Base-by-base conservation (phyloP, 2,113 vertebrate species). In the Peromyscus californicus region DNA sequence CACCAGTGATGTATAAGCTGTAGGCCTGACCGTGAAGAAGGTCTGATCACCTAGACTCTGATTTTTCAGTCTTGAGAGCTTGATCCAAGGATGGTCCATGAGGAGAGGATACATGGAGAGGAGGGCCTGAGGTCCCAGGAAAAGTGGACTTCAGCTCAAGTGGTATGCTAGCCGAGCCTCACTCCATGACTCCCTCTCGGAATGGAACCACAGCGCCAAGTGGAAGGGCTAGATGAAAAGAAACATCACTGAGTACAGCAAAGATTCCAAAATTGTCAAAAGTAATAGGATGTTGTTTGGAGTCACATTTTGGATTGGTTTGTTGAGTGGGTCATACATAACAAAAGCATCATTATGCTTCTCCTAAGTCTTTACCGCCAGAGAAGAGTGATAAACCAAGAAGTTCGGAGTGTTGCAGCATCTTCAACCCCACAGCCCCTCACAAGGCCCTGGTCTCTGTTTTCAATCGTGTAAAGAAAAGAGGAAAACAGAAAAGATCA, bases 241-340 rank as follows among this genome's bases (percentile, higher is more conserved):
- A 1, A 19, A 36, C 5, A 0, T 19, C 76, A 0, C 31, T 1
- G 13, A 54, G 61, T 19, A 29, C 79, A 75, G 31, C 0, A 65
- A 19, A 90, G 33, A 75, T 1, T 48, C 13, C 21, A 75, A 65
- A 76, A 79, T 12, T 42, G 6, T 59, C 33, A 15, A 59, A 70
- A n/a, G 80, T 63, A 36, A 93, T 74, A 74, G 19, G 12, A 7
- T 17, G 12, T 48, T 75, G n/a, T 93, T 75, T 54, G 39, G 91
- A 48, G 13, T 11, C 75, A 57, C 39, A 5, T n/a, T 78, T 45
- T 45, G 29, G 29, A 39, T 7, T 51, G 48, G 36, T 51, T 70
- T 26, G 1, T 39, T 65, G 31, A 24, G 42, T 7, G 65, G 33
- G 61, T 21, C 29, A 48, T 12, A 5, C 5, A 6, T 29, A 82